phyloP scores from a whole-genome alignment of 30 jellyfish, hydroid and myxozoan genomes.

The Aurelia coerulea region DNA sequence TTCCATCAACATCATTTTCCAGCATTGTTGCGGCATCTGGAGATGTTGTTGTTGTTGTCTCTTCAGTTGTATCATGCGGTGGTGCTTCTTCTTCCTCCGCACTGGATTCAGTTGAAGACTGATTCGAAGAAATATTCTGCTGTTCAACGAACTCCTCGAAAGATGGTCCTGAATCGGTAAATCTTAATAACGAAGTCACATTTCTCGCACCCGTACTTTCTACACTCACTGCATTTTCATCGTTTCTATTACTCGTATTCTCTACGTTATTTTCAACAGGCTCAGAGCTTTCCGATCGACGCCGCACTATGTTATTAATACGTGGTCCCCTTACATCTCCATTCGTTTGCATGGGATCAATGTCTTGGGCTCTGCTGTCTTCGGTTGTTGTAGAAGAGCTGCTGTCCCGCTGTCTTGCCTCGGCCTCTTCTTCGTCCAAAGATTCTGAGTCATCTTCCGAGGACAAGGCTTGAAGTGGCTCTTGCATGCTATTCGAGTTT shows the following conservation, averaged over 20 bases:
- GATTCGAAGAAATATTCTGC: constrained; percentile 20
- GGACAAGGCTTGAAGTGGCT: constrained; percentile 22
- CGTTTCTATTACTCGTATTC: neutral
- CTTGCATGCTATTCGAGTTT: constrained; percentile 43
- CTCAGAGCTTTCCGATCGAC: neutral
- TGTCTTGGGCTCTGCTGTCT: neutral
- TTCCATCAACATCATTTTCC: neutral
- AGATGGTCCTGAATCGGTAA: constrained; percentile 46
- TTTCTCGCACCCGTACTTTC: constrained; percentile 10
- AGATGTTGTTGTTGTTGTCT: neutral
- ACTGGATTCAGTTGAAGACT: constrained; percentile 2
- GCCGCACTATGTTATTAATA: neutral
- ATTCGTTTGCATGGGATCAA: neutral
- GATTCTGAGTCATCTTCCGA: constrained; percentile 73
- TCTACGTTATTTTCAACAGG: neutral
- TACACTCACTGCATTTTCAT: neutral
- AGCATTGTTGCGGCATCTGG: neutral
- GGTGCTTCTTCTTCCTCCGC: constrained; percentile 22
- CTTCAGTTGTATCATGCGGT: constrained; percentile 5
- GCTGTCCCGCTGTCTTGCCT: constrained; percentile 4
- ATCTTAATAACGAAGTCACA: constrained; percentile 24
- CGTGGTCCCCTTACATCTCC: neutral
- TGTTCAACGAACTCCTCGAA: constrained; percentile 54
- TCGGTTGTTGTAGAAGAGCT: neutral
- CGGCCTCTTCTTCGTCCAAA: constrained; percentile 38